Base-by-base conservation (phyloP, 1,140 invertebrate species). In the Lepidotrigona ventralis region DNA sequence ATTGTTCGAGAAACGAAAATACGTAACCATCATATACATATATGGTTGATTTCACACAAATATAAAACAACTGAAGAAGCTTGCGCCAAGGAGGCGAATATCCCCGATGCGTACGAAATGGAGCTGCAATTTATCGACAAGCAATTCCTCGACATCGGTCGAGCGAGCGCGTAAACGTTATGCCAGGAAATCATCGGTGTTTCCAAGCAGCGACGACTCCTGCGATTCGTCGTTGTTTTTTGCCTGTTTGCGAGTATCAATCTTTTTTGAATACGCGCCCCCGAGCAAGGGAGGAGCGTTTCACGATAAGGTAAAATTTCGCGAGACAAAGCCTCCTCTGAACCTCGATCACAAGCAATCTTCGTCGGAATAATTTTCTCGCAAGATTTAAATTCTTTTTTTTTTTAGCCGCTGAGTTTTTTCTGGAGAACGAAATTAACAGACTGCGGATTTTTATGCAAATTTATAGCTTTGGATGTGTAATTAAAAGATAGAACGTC, bases 131-230 rank as follows among this genome's bases (percentile, higher is more conserved):
- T 85, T 82, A 85, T 85, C 66, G 83, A 75, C 79, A 71, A 75
- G 72, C 29, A 71, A 39, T 29, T 68, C 58, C 58, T 60, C 15
- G 39, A 46, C 68, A 19, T 66, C 58, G 72, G 66, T 46, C 71
- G 79, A 81, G 29, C 46, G 64, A 81, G 66, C 66, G 64, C 72
- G 79, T 85, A 85, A 81, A 85, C 29, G 79, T 85, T 81, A 71
- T 64, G 54, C 51, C 46, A 81, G 56, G 66, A 81, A 70, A 76
- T 29, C 66, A 70, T 46, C 79, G 3, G 29, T 33, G 70, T 81
- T 81, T 76, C 83, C 64, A 85, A 81, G 53, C 72, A 75, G 19
- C 51, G n/a, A 58, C 26, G 33, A 33, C 33, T 33, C 4, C 6
- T 14, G 0, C 14, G 66, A 68, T 68, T 11, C 33, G 39, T 33